Evolutionary conservation across 1,140 invertebrate species (phyloP).

Genomic region (Vanessa atalanta): DNA sequence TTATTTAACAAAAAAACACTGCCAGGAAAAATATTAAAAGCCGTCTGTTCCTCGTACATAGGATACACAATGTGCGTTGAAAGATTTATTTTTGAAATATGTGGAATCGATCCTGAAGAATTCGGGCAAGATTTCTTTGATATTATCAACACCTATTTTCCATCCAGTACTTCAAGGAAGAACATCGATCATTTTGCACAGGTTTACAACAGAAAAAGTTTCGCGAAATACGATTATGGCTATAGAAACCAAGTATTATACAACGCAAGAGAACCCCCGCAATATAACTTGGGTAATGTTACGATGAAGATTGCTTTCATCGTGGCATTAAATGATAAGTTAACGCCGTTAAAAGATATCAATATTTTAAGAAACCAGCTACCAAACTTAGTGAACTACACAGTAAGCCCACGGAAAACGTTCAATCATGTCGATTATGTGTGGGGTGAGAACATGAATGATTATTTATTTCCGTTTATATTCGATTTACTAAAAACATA

Average conservation of each 20-base stretch:
- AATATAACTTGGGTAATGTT: constrained; percentile 80
- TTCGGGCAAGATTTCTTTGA: constrained; percentile 30
- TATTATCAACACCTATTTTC: constrained; percentile 27
- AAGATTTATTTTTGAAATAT: constrained; percentile 9
- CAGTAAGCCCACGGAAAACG: constrained; percentile 24
- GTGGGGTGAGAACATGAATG: constrained; percentile 37
- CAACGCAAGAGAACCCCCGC: constrained; percentile 73
- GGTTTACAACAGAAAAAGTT: constrained; percentile 71
- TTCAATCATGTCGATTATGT: constrained; percentile 49
- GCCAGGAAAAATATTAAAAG: neutral
- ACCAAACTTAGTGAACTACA: constrained; percentile 63
- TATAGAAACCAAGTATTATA: constrained; percentile 76
- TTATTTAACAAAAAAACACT: neutral
- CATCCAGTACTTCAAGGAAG: constrained; percentile 79
- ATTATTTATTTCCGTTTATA: constrained; percentile 25
- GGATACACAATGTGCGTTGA: constrained; percentile 32
- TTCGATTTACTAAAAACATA: constrained; percentile 18
- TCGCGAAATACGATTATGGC: constrained; percentile 75
- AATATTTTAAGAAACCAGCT: constrained; percentile 67
- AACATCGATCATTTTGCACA: constrained; percentile 84
- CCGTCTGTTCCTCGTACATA: neutral
- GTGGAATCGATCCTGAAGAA: constrained; percentile 40
- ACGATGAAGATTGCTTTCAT: constrained; percentile 81
- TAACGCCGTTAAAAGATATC: constrained; percentile 81
- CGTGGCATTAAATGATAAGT: constrained; percentile 82